Evolutionary conservation across 2,888 invertebrate species (phyloP), one percentile per base, ranked within the genome.

Genomic region (Schizaphis graminum): DNA sequence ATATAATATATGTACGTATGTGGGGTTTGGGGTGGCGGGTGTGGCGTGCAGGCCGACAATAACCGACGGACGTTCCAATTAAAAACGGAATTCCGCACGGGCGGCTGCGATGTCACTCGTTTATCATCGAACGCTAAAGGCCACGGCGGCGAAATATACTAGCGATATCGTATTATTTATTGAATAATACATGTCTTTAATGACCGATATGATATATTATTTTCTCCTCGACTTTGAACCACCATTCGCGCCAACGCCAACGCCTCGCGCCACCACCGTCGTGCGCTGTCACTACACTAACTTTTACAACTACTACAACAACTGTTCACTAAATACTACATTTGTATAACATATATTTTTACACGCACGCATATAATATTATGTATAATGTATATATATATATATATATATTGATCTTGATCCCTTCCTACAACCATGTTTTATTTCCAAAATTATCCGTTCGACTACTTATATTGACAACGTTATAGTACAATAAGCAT

Each of bases 51-150:
- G 47, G n/a, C 44, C 35, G 89, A 84, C 89, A 53, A 93, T 84
- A 57, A 47, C 67, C 67, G n/a, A 89, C 84, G 89, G 49, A 67
- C 26, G 56, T 89, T 93, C 89, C 89, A 89, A 93, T 93, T 93
- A 89, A 89, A 67, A 93, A 89, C 49, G 77, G 57, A 89, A 93
- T 93, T 56, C 77, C 44, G 35, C 53, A 61, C 53, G 35, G 35
- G 44, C 61, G 28, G 13, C 56, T n/a, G 53, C 8, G 35, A 35
- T 21, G 67, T 67, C 28, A 49, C 92, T 89, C 89, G 89, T 84
- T 88, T 56, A 89, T 93, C 93, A 56, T 61, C 57, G 13, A 57
- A 28, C 86, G 35, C 85, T n/a, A 91, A 85, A n/a, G 44, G 85
- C 56, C 56, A 41, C 56, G 41, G 8, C n/a, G 47, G 44, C 89